Evolutionary conservation across 2,797 vertebrate genomes (phyloP), one percentile per base, ranked within the genome.

Genomic region (Ispidina lecontei): DNA sequence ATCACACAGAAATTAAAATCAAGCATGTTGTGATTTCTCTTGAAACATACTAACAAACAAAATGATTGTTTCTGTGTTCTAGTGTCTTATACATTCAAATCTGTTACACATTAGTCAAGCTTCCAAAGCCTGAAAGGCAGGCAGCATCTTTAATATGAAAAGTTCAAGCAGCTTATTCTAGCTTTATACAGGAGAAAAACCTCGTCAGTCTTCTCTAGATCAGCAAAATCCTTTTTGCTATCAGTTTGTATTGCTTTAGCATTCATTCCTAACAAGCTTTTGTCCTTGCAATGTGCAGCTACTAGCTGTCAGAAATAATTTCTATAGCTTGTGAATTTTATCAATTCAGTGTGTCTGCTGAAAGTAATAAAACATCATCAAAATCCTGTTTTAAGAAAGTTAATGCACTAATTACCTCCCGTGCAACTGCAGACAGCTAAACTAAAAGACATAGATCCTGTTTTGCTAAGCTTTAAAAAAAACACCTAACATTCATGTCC

Each of bases 351-450:
- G n/a, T 55, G 71, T 82, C 74, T 82, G 49, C 80, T 88, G 60
- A 92, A 96, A 92, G 77, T 79, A 88, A 90, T 91, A 93, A 88
- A 96, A 49, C 46, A 43, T 60, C 41, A 76, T 21, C 78, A 83
- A 94, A 95, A 88, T 91, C 91, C 87, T 91, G 29, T 46, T 86
- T 93, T 86, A 68, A 76, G 87, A 54, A 86, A 65, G 29, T 74
- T 88, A 76, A 77, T 64, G 64, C 14, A 51, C 44, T 92, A 90
- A 86, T 67, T 79, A 15, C 31, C 92, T 60, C 26, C 64, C 0
- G 0, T 26, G 63, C 62, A 81, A 56, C 65, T 94, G 76, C 33
- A 82, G 77, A 71, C 43, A 70, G 41, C 64, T 84, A 54, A 84
- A 86, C 35, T 70, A 29, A 82, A 41, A 88, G 89, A 70, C 81